phyloP scores from a whole-genome alignment of 2,113 vertebrate genomes.

The Chlorodrepanis virens region DNA sequence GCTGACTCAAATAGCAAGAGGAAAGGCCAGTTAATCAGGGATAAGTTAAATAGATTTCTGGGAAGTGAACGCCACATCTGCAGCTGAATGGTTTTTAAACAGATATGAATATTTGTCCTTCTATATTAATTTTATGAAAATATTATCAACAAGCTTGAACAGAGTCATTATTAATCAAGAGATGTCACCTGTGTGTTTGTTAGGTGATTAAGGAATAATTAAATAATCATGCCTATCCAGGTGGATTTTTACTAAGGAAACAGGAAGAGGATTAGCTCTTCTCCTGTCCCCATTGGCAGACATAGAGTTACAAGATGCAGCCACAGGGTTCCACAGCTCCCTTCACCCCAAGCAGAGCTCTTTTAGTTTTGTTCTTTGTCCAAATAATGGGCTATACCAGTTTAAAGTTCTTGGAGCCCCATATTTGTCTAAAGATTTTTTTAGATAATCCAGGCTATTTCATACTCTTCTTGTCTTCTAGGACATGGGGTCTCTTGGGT shows the following conservation, averaged over 20 bases:
- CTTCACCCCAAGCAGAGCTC: background rate
- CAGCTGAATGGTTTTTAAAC: background rate
- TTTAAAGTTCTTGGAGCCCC: background rate
- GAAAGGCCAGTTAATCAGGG: background rate
- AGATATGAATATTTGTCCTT: background rate
- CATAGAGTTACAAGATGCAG: background rate
- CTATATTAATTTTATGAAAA: background rate
- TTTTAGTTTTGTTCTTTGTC: background rate
- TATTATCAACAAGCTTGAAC: background rate
- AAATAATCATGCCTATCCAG: background rate
- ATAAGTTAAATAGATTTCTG: background rate
- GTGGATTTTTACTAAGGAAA: background rate
- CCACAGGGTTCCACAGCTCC: background rate
- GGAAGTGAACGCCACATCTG: background rate
- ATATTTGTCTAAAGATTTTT: background rate
- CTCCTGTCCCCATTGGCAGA: accelerated
- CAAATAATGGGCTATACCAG: background rate
- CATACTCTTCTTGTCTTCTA: background rate
- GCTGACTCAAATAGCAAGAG: background rate
- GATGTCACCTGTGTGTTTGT: background rate
- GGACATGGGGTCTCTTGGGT: background rate
- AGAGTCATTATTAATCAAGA: background rate
- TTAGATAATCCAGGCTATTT: background rate
- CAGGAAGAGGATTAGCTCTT: background rate
- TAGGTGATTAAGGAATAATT: background rate